These are phyloP conservation scores for Tiliacea citrago DNA, from an alignment of 2,888 invertebrate species.

Conservation along the genomic window DNA sequence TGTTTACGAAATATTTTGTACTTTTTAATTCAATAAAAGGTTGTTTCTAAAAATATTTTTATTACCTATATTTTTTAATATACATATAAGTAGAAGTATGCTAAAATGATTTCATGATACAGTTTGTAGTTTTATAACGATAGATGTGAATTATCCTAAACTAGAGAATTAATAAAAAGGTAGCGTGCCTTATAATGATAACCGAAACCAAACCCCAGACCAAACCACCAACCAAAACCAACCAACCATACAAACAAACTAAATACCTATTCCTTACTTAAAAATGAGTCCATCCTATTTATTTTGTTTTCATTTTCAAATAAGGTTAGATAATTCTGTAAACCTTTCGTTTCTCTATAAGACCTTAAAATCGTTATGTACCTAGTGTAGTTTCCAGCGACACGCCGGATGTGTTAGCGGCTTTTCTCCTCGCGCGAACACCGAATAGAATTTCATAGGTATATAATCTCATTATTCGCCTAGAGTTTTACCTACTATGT, in stretches of 20 bases:
- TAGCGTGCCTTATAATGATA: neutral
- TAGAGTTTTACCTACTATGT: neutral
- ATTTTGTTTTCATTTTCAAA: constrained; percentile 12
- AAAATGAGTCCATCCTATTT: neutral
- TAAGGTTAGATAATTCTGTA: constrained; percentile 1
- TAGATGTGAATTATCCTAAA: neutral
- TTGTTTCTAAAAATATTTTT: no score
- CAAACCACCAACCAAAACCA: no score
- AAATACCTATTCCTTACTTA: neutral
- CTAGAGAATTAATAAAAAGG: neutral
- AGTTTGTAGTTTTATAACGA: neutral
- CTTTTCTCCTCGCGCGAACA: constrained; percentile 31
- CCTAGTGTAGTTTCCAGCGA: constrained; percentile 14
- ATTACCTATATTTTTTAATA: no score
- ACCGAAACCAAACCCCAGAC: no score
- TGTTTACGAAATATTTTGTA: no score
- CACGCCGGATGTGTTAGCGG: constrained; percentile 37
- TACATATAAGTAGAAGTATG: neutral
- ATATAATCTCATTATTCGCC: constrained; percentile 25
- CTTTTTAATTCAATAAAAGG: no score
- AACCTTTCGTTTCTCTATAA: neutral
- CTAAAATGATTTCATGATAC: neutral
- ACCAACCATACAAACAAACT: no score
- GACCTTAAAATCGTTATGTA: constrained; percentile 17
- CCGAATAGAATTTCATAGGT: constrained; percentile 33